A percentile compares a stretch with the other conserved stretches of the same genome.
These are phyloP conservation scores for Accipiter cooperii DNA, from an alignment of 2,113 vertebrate species.

Conservation along the genomic window DNA sequence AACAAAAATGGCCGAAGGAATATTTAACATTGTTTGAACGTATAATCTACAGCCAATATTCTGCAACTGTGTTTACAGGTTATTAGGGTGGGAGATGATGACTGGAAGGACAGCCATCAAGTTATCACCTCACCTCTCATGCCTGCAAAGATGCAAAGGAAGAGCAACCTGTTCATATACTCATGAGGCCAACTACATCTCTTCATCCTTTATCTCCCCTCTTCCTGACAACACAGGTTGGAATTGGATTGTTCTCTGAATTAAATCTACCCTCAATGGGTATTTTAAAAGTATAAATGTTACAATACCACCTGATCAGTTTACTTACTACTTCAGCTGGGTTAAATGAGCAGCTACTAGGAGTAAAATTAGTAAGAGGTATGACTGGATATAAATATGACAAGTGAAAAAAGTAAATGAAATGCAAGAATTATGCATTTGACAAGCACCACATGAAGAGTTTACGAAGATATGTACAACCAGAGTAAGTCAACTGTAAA, in stretches of 20 bases:
- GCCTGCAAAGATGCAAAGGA: neutral
- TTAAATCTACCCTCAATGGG: neutral
- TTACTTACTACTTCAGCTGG: neutral
- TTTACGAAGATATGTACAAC: neutral
- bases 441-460: neutral
- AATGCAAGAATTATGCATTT: neutral
- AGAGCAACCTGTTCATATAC: neutral
- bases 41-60: neutral
- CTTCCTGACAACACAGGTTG: neutral
- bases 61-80: neutral
- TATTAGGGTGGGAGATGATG: neutral
- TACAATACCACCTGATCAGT: neutral
- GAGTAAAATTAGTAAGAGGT: neutral
- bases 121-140: neutral
- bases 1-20: neutral
- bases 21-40: neutral
- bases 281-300: neutral
- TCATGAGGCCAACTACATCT: neutral
- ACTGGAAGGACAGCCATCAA: neutral
- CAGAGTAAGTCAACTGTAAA: neutral
- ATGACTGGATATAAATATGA: neutral
- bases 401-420: neutral
- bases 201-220: neutral
- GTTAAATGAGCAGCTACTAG: neutral
- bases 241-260: neutral